Conservation (phyloP, 2,888 invertebrate genomes). For the Macrophya alboannulata region DNA sequence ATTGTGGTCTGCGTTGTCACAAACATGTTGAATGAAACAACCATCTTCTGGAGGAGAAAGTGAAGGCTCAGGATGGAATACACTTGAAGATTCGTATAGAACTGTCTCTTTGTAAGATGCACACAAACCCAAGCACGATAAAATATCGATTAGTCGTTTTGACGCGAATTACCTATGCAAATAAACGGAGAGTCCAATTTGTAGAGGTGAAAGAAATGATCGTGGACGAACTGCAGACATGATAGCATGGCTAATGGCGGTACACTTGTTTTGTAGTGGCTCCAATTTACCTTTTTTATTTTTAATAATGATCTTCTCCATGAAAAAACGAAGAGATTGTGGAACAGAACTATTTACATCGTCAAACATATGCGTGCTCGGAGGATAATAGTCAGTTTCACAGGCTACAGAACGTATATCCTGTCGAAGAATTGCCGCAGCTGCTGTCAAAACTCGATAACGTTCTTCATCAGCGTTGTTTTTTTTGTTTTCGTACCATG, state of each 20-base stretch:
- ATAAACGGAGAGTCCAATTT: slow-evolving; percentile 40
- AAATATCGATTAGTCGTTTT: slow-evolving; percentile 52
- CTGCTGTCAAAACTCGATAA: slow-evolving; percentile 20
- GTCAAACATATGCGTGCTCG: slow-evolving; percentile 70
- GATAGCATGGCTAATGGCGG: slow-evolving; percentile 36
- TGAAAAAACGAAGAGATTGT: slow-evolving; percentile 61
- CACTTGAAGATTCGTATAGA: slow-evolving; percentile 66
- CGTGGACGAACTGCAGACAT: slow-evolving; percentile 37
- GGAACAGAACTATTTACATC: slow-evolving; percentile 80
- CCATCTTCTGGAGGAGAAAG: slow-evolving; percentile 66
- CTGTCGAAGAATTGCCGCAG: slow-evolving; percentile 49
- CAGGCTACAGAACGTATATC: slow-evolving; percentile 41
- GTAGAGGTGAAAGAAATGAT: slow-evolving; percentile 48
- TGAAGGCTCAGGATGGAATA: slow-evolving; percentile 65
- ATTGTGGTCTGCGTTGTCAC: slow-evolving; percentile 71
- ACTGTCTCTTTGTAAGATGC: slow-evolving; percentile 66
- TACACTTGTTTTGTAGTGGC: slow-evolving; percentile 41
- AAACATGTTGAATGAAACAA: slow-evolving; percentile 66
- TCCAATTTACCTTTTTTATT: slow-evolving; percentile 29
- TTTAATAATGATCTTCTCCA: slow-evolving; percentile 46
- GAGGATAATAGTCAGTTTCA: slow-evolving; percentile 44
- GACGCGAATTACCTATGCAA: slow-evolving; percentile 42
- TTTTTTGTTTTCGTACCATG: slow-evolving; percentile 40
- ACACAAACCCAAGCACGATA: slow-evolving; percentile 57
- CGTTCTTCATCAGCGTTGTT: slow-evolving; percentile 33